Conservation (phyloP, 2,888 invertebrate species). For the Drosophila antonietae region DNA sequence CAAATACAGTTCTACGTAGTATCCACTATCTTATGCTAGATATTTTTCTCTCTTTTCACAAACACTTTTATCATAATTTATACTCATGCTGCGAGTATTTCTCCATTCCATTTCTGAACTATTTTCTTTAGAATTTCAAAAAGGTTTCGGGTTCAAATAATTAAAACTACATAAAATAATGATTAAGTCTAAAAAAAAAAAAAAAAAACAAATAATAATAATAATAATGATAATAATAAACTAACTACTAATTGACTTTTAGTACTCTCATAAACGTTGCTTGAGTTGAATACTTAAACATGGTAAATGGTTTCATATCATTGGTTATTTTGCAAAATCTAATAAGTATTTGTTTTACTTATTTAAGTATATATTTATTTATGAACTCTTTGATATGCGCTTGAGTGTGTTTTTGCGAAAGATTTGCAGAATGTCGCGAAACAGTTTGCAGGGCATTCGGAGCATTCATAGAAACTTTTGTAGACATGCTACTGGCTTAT, state of each 20-base stretch:
- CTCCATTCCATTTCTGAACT: constrained; percentile 40
- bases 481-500: not conserved
- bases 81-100: constrained; percentile 48
- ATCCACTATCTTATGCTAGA: constrained; percentile 45
- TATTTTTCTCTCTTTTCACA: constrained; percentile 34
- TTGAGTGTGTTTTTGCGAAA: constrained; percentile 71
- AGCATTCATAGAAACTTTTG: not conserved
- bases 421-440: constrained; percentile 58
- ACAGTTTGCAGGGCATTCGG: constrained; percentile 1
- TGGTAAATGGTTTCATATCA: constrained; percentile 62
- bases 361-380: constrained; percentile 13
- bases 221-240: constrained; percentile 4
- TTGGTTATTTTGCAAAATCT: constrained; percentile 75
- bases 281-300: constrained; percentile 41
- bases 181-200: constrained; percentile 27
- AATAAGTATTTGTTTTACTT: constrained; percentile 44
- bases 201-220: too few relatives aligned
- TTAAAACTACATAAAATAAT: constrained; percentile 10
- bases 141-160: constrained; percentile 52
- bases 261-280: constrained; percentile 48
- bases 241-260: constrained; percentile 59
- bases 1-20: constrained; percentile 29
- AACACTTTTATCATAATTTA: constrained; percentile 33
- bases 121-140: constrained; percentile 42
- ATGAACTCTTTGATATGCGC: constrained; percentile 53